phyloP scores from a whole-genome alignment of 1,140 invertebrate genomes.

The Globodera ellingtonae region DNA sequence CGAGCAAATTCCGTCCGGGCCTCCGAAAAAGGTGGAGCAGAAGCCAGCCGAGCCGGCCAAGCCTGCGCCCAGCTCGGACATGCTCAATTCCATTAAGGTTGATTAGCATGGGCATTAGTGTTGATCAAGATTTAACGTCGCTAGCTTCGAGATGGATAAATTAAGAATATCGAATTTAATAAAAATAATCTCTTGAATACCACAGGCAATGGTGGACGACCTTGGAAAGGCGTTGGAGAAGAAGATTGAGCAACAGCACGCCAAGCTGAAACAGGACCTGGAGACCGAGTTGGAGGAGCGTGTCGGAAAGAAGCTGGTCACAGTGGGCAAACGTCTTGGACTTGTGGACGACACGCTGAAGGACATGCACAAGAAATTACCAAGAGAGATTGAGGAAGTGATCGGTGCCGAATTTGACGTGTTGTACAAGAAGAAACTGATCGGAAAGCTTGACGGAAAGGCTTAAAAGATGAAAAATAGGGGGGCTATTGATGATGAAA shows the following conservation, averaged over 20 bases:
- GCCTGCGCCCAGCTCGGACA: neutral
- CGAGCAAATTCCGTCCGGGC: neutral
- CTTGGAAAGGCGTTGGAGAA: neutral
- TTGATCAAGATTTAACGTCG: too few species aligned
- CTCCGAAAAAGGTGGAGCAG: neutral
- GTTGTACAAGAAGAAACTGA: neutral
- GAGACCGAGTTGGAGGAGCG: neutral
- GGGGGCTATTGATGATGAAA: neutral
- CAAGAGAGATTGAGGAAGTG: neutral
- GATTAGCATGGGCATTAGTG: too few species aligned
- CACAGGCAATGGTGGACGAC: neutral
- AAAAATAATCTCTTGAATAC: neutral
- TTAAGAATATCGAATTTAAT: too few species aligned
- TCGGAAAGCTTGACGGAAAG: neutral
- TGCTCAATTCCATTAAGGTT: neutral
- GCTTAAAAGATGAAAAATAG: neutral
- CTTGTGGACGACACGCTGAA: neutral
- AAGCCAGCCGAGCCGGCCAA: neutral
- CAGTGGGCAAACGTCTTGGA: neutral
- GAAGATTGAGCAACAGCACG: neutral
- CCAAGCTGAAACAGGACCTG: neutral
- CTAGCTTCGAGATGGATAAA: too few species aligned
- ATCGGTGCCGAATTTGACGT: neutral
- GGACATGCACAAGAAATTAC: neutral
- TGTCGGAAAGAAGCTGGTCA: neutral